Base-by-base conservation (phyloP, 2,113 vertebrate genomes). In the Clinocottus analis region DNA sequence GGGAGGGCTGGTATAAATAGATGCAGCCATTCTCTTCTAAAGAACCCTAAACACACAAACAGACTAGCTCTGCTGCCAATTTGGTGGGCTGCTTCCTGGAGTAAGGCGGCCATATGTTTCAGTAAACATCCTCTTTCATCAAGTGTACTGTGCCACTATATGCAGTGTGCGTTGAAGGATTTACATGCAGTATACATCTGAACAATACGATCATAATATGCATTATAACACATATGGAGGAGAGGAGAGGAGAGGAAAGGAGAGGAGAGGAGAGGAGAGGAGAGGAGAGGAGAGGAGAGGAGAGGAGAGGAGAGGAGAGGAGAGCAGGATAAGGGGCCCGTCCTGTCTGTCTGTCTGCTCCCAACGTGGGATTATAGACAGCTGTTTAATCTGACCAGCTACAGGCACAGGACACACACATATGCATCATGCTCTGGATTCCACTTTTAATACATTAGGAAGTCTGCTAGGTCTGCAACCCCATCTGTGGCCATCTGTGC, bases 311-410 rank as follows among this genome's bases (percentile, higher is more conserved):
- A 58, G 25, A 58, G n/a, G 59, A 74, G 69, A 60, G 55, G 41
- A 62, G 35, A 79, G 39, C 39, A 83, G 59, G 66, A 82, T 77
- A 78, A 77, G 64, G 43, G 73, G 77, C 47, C 58, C 33, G 49
- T 83, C 64, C 86, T 69, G 89, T 76, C 90, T 86, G 82, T 82
- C 27, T 84, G 87, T 85, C 88, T 90, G 84, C 87, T 85, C 81
- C 88, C 81, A 86, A 76, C n/a, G 56, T 86, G 85, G 93, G 94
- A 95, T 95, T 95, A 95, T 75, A 77, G 89, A 94, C 94, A 95
- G 92, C 92, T 95, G 94, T 94, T 95, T 95, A 95, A 94, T 95
- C 94, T 94, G 92, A 92, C 91, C 87, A 90, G 94, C 91, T 90
- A 91, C 93, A 92, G 92, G 86, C 88, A 92, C 72, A 70, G 59